These are phyloP conservation scores for Andrena haemorrhoa DNA, from an alignment of 2,888 invertebrate genomes.

Conservation along the genomic window DNA sequence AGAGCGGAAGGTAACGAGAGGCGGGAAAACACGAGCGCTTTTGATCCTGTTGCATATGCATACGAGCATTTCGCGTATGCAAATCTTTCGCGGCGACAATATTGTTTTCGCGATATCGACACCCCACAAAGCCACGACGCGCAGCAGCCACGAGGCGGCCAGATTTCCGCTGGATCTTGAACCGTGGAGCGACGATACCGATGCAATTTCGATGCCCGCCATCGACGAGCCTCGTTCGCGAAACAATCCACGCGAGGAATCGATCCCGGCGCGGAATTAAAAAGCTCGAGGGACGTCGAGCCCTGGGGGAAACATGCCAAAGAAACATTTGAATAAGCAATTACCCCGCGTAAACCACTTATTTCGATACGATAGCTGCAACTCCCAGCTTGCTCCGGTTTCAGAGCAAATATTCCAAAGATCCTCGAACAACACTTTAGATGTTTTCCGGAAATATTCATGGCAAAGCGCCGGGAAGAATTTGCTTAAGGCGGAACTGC, in stretches of 20 bases:
- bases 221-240: not conserved
- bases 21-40: conserved; percentile 49
- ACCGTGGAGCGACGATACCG: not conserved
- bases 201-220: not conserved
- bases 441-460: no score
- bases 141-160: conserved; percentile 5
- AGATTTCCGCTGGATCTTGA: conserved; percentile 21
- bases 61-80: conserved; percentile 63
- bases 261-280: not conserved
- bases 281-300: not conserved
- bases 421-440: no score
- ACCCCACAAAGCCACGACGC: conserved; percentile 43
- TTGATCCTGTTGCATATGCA: conserved; percentile 66
- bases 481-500: no score
- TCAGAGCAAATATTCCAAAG: no score
- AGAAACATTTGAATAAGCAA: no score
- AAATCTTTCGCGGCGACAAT: conserved; percentile 60
- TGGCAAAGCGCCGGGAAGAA: no score
- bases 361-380: no score
- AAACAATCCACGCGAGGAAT: conserved; percentile 9
- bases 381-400: no score
- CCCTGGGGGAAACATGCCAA: not conserved
- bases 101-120: conserved; percentile 66
- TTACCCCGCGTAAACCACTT: not conserved
- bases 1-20: conserved; percentile 34